Percentiles rank a stretch among this genome's conserved stretches.
These are phyloP conservation scores for Notodonta ziczac DNA, from an alignment of 2,888 invertebrate species.

Conservation along the genomic window DNA sequence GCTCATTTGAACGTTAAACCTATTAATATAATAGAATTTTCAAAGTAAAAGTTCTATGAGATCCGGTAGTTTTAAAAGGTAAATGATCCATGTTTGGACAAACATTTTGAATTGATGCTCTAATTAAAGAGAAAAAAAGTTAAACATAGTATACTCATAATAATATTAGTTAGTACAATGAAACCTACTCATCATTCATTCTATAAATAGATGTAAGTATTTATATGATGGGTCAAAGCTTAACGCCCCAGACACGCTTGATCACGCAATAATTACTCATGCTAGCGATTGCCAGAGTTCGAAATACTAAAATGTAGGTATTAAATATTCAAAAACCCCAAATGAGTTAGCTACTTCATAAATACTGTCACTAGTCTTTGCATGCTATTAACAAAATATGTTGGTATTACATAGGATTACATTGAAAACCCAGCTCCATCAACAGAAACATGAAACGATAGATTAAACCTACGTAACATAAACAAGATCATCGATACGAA, in stretches of 20 bases:
- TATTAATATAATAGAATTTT: constrained; percentile 45
- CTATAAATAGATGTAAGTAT: too few relatives aligned
- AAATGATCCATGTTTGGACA: constrained; percentile 9
- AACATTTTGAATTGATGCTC: neutral
- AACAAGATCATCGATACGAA: constrained; percentile 29
- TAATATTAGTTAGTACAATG: too few relatives aligned
- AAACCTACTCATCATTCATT: too few relatives aligned
- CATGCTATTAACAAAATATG: neutral
- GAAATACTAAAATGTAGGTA: too few relatives aligned
- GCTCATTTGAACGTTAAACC: constrained; percentile 47
- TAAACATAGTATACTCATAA: too few relatives aligned
- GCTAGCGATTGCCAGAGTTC: too few relatives aligned
- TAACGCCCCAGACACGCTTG: constrained; percentile 46
- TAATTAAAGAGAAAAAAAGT: neutral
- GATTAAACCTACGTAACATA: constrained; percentile 19
- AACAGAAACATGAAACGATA: constrained; percentile 17
- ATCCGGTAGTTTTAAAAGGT: constrained; percentile 51
- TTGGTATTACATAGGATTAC: constrained; percentile 1
- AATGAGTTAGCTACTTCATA: neutral
- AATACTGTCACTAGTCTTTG: neutral
- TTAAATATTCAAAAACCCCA: too few relatives aligned
- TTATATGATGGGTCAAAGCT: constrained; percentile 48
- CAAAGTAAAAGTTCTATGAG: constrained; percentile 50
- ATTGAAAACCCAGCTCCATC: constrained; percentile 11
- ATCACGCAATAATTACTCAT: constrained; percentile 42